Evolutionary conservation across 2,888 invertebrate species (phyloP).

Genomic region (Platycheirus rosarum): DNA sequence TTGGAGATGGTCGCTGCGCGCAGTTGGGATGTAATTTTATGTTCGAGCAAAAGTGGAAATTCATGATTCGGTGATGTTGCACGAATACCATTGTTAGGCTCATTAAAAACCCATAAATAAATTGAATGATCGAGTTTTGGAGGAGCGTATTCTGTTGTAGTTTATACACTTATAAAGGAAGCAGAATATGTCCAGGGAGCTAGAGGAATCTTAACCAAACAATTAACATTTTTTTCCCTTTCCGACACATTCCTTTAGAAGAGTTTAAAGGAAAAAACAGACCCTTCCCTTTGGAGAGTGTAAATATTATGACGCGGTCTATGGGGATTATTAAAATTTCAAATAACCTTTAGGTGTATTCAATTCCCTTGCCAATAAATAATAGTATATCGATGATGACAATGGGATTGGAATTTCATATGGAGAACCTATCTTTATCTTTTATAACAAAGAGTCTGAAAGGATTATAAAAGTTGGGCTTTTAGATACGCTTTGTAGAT

Average conservation of each 20-base stretch:
- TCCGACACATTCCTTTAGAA: neutral
- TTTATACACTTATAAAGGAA: neutral
- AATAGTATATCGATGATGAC: constrained; percentile 59
- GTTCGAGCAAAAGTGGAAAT: constrained; percentile 73
- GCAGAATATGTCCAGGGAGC: constrained; percentile 16
- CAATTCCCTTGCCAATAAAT: constrained; percentile 72
- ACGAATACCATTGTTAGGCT: constrained; percentile 70
- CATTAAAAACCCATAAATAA: constrained; percentile 74
- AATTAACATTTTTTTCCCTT: constrained; percentile 53
- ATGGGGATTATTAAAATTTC: constrained; percentile 70
- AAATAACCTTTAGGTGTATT: constrained; percentile 54
- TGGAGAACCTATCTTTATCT: constrained; percentile 14
- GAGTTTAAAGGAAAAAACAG: constrained; percentile 9
- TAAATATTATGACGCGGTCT: constrained; percentile 70
- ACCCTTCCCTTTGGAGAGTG: constrained; percentile 39
- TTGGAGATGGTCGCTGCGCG: too few relatives aligned
- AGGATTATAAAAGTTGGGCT: constrained; percentile 62
- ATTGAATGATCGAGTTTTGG: constrained; percentile 68
- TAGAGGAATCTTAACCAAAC: constrained; percentile 28
- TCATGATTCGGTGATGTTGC: constrained; percentile 72
- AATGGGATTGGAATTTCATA: constrained; percentile 56
- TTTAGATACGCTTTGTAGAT: constrained; percentile 33
- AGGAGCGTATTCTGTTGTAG: constrained; percentile 8
- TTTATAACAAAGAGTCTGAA: constrained; percentile 28
- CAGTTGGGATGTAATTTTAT: constrained; percentile 63